phyloP scores from a whole-genome alignment of 2,113 vertebrate genomes.

The Brachyhypopomus gauderio region DNA sequence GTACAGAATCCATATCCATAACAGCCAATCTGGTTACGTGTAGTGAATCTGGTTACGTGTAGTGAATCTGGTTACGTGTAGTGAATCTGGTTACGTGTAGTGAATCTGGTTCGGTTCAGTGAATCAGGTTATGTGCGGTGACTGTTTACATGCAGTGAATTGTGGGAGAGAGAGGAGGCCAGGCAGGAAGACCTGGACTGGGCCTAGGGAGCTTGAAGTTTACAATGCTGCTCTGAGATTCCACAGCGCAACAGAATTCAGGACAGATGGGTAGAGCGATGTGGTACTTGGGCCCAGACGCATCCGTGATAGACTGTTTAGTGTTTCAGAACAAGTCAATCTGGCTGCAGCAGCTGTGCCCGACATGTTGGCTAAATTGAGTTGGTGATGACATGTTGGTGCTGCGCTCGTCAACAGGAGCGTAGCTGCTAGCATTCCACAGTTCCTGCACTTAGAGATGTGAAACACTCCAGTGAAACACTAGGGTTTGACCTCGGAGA shows the following conservation, averaged over 20 bases:
- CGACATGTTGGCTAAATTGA: constrained; percentile 31
- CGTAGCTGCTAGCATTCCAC: neutral
- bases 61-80: neutral
- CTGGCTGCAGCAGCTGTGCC: constrained; percentile 54
- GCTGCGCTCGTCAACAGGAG: neutral
- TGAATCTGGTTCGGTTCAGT: neutral
- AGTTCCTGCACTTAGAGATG: neutral
- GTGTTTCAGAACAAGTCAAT: constrained; percentile 50
- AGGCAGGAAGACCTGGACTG: neutral
- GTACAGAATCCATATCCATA: neutral
- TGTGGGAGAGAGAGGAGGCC: neutral
- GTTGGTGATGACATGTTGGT: neutral
- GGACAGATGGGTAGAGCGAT: constrained; percentile 47
- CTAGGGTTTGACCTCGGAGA: neutral
- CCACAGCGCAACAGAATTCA: constrained; percentile 16
- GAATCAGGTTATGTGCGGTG: constrained; percentile 8
- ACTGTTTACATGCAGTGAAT: neutral
- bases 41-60: constrained; percentile 9
- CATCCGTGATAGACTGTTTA: constrained; percentile 54
- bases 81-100: constrained; percentile 4
- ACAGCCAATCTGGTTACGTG: neutral
- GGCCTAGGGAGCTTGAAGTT: neutral
- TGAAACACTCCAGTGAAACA: neutral
- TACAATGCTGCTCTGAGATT: neutral
- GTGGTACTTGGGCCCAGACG: constrained; percentile 31